These are phyloP conservation scores for Zhuqinia jingwanae DNA, from an alignment of 2,888 invertebrate species.

Conservation along the genomic window DNA sequence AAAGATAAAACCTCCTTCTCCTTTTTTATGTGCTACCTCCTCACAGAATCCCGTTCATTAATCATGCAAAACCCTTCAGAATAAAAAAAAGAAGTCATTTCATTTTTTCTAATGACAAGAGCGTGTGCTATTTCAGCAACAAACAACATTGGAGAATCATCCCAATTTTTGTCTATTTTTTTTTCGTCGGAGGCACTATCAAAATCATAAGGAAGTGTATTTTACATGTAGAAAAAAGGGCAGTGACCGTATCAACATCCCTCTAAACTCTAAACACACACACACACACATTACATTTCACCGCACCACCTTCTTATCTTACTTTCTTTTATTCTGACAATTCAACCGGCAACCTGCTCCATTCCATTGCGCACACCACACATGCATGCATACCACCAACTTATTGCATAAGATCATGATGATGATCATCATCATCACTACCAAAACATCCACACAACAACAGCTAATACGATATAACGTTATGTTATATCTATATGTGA, in stretches of 20 bases:
- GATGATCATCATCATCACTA: constrained; percentile 21
- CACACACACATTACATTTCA: not conserved
- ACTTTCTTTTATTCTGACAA: constrained; percentile 1
- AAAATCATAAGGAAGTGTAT: constrained; percentile 15
- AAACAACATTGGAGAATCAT: constrained; percentile 26
- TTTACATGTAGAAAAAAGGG: constrained; percentile 20
- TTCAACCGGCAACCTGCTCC: constrained; percentile 37
- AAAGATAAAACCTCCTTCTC: not conserved
- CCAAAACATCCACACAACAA: not conserved
- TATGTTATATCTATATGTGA: constrained; percentile 19
- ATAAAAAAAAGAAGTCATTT: constrained; percentile 7
- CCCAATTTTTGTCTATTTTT: not conserved
- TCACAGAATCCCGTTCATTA: constrained; percentile 35
- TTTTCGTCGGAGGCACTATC: constrained; percentile 10
- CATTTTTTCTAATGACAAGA: constrained; percentile 45
- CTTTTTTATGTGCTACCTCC: not conserved
- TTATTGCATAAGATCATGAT: constrained; percentile 18
- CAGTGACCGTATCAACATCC: constrained; percentile 58
- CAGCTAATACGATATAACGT: not conserved
- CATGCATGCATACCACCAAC: constrained; percentile 3
- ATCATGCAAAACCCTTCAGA: constrained; percentile 35
- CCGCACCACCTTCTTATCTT: constrained; percentile 10
- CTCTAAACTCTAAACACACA: constrained; percentile 17
- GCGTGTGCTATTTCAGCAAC: constrained; percentile 50
- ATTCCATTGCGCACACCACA: not conserved